Evolutionary conservation across 2,888 invertebrate species (phyloP), one percentile per base, ranked within the genome.

Genomic region (Microctonus brassicae): DNA sequence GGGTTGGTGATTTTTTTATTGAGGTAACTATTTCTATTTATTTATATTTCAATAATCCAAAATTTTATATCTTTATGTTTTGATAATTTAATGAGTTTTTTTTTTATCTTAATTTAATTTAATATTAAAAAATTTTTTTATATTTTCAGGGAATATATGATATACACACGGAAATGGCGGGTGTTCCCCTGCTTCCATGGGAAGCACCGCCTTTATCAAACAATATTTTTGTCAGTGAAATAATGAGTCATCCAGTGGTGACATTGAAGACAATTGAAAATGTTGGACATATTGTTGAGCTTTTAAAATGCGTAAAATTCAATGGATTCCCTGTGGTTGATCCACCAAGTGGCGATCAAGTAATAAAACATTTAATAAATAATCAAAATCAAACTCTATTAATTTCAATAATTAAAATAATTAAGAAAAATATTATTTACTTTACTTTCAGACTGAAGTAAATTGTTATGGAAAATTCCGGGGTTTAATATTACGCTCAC

Each of bases 1-100:
- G 98, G 97, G 94, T 96, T 7, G 99, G 98, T 0, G 99, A 99
- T 87, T 97, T 94, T 88, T 99, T 99, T 84, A 98, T 96, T 82
- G 98, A 98, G 90, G 96, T 95, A 66, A 39, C n/a, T n/a, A n/a
- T n/a, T n/a, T n/a, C n/a, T n/a, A n/a, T n/a, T n/a, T n/a, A n/a
- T n/a, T n/a, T n/a, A n/a, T n/a, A n/a, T n/a, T n/a, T n/a, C n/a
- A n/a, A n/a, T n/a, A n/a, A n/a, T n/a, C n/a, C n/a, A n/a, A n/a
- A n/a, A n/a, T n/a, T n/a, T n/a, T n/a, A n/a, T n/a, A n/a, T n/a
- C n/a, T n/a, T n/a, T n/a, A n/a, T n/a, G n/a, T n/a, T n/a, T n/a
- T n/a, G n/a, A n/a, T n/a, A n/a, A n/a, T n/a, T n/a, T n/a, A n/a
- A n/a, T n/a, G n/a, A n/a, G n/a, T n/a, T n/a, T n/a, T n/a, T n/a